These are phyloP conservation scores for Xerus inauris DNA, from an alignment of 2,113 vertebrate genomes.

Conservation along the genomic window DNA sequence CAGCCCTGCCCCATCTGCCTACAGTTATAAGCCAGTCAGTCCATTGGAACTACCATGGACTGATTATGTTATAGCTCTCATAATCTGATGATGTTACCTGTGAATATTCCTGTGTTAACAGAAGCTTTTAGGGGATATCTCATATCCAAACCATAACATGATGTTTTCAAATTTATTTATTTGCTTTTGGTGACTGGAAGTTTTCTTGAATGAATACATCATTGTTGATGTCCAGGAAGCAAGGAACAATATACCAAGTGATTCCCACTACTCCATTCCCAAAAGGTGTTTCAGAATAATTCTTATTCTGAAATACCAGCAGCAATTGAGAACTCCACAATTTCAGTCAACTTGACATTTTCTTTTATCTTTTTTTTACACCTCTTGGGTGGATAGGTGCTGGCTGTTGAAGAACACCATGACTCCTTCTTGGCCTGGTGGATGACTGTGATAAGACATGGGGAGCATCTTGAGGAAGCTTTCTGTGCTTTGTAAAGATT, in stretches of 20 bases:
- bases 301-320: constrained; percentile 92
- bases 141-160: no score
- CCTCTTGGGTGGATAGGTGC: constrained; percentile 78
- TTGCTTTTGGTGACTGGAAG: background rate
- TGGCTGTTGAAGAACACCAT: background rate
- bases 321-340: constrained; percentile 91
- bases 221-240: background rate
- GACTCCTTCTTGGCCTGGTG: background rate
- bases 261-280: constrained; percentile 88
- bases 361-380: constrained; percentile 93
- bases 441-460: background rate
- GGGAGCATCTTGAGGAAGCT: background rate
- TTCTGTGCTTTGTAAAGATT: background rate
- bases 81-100: no score
- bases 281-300: no score
- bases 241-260: background rate
- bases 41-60: no score
- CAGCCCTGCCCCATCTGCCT: no score
- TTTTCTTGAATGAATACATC: constrained; percentile 28
- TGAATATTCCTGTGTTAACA: no score
- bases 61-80: no score
- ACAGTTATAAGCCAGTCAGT: no score
- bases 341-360: constrained; percentile 90
- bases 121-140: no score
- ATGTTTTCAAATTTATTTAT: background rate